Percentiles rank a stretch among this genome's conserved stretches.
Evolutionary conservation across 2,888 invertebrate genomes (phyloP).

Genomic region (Eudasyphora cyanicolor): DNA sequence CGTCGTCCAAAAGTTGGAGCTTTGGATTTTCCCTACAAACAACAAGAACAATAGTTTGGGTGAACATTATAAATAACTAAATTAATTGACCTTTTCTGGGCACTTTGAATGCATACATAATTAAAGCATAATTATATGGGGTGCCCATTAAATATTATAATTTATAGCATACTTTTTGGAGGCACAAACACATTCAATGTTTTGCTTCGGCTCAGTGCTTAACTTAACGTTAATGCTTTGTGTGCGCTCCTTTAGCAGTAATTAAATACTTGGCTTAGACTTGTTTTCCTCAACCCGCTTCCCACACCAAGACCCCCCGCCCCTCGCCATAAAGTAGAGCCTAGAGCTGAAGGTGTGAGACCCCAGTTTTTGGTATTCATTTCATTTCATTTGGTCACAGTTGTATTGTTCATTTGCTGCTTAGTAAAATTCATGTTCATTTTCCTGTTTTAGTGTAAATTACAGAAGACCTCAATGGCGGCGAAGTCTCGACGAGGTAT

Average conservation of each 20-base stretch:
- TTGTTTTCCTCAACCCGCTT: background rate
- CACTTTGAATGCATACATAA: background rate
- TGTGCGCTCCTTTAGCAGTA: constrained; percentile 12
- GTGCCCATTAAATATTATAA: constrained; percentile 17
- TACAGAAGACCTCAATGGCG: constrained; percentile 26
- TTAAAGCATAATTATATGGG: background rate
- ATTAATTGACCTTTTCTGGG: constrained; percentile 11
- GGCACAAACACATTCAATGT: background rate
- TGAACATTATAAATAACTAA: background rate
- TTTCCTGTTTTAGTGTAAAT: constrained; percentile 53
- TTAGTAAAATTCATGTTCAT: constrained; percentile 61
- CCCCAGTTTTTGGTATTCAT: background rate
- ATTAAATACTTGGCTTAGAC: constrained; percentile 57
- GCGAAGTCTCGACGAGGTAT: background rate
- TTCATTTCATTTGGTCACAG: background rate
- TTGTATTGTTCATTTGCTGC: background rate
- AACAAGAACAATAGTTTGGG: too few relatives aligned
- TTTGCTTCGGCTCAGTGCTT: background rate
- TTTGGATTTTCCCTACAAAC: too few relatives aligned
- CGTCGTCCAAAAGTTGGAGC: too few relatives aligned
- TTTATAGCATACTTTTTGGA: constrained; percentile 43
- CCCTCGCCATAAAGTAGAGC: too few relatives aligned
- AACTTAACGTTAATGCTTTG: background rate
- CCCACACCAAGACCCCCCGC: too few relatives aligned
- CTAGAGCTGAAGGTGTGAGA: background rate